Evolutionary conservation across 2,888 invertebrate genomes (phyloP).

Genomic region (Caenorhabditis sp.): DNA sequence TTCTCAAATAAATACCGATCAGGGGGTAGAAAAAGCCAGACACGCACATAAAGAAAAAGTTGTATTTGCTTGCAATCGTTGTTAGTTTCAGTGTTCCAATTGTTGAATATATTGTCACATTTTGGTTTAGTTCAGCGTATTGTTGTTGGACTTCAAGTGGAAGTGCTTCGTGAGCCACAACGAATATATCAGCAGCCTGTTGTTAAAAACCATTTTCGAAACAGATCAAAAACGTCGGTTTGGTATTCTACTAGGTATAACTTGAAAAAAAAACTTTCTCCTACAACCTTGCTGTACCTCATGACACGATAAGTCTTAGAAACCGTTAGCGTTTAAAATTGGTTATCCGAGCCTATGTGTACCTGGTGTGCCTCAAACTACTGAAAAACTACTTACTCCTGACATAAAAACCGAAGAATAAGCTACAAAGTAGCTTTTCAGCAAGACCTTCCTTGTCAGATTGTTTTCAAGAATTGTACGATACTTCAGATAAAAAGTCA

Average conservation of each 20-base stretch:
- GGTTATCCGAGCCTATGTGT: too few relatives aligned
- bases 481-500: constrained; percentile 40
- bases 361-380: not conserved
- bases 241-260: not conserved
- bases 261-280: too few relatives aligned
- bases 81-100: constrained; percentile 1
- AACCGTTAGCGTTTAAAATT: too few relatives aligned
- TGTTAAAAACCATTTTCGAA: too few relatives aligned
- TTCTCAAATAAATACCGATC: not conserved
- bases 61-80: constrained; percentile 2
- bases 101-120: not conserved
- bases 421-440: constrained; percentile 2
- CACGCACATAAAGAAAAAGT: constrained; percentile 1
- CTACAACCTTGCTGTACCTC: too few relatives aligned
- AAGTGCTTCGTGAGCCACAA: not conserved
- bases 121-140: not conserved
- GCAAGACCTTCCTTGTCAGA: not conserved
- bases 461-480: not conserved
- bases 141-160: not conserved
- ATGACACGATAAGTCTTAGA: too few relatives aligned
- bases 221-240: not conserved
- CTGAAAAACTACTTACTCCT: not conserved
- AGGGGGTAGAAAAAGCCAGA: constrained; percentile 4
- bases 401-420: constrained; percentile 27
- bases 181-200: not conserved